Evolutionary conservation across 1,140 invertebrate species (phyloP), one percentile per base, ranked within the genome.

Genomic region (Lithobius niger): DNA sequence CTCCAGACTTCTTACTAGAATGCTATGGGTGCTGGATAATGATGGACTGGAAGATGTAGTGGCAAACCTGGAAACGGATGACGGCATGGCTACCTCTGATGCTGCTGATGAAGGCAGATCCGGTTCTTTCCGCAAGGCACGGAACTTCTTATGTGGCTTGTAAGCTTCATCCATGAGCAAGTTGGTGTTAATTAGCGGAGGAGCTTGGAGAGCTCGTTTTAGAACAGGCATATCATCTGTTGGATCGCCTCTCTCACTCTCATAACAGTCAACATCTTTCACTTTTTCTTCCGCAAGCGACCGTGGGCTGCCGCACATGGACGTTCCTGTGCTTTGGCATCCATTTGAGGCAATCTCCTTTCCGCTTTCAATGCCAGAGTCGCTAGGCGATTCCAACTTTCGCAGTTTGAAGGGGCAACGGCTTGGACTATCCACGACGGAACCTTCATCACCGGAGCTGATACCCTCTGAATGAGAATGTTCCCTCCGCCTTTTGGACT

Each of bases 71-170:
- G 53, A 54, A 44, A 40, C 44, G 18, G 19, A 1, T 45, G 44
- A 10, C 18, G 52, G 48, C 1, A 40, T 40, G 40, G 2, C 13
- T 56, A 22, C 62, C 56, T 24, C 13, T 10, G 60, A 26, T 22
- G 57, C 4, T 50, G 63, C 49, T 40, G 61, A 61, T 57, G 56
- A 58, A 31, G 57, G 61, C 45, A 59, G 63, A 59, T 61, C 62
- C 57, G 63, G 70, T 27, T 72, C 83, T 53, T 50, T 53, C 3
- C 86, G 72, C 62, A 86, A 69, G 0, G 85, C 84, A 2, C 89
- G 78, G 77, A 94, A 93, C 68, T 94, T 94, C 69, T 94, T 94
- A 75, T 94, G 90, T 44, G 88, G 88, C 64, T 91, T 88, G 74
- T 93, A 93, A 1, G 88, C 88, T 70, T 92, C 88, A 66, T 92